Evolutionary conservation across 2,113 vertebrate genomes (phyloP), one percentile per base, ranked within the genome.

Genomic region (Passer domesticus): DNA sequence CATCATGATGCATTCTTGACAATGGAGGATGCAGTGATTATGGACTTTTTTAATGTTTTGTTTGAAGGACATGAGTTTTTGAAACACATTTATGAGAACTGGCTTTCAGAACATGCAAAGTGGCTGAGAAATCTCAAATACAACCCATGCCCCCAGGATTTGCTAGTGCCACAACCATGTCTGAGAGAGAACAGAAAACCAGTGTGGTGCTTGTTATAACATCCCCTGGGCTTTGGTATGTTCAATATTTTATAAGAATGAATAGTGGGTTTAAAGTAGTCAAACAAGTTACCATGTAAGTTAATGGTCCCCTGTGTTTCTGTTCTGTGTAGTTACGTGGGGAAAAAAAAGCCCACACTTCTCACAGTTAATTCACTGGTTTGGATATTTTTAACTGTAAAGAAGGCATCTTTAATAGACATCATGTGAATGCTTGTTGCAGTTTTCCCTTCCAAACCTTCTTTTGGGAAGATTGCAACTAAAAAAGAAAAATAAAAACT

Each of bases 331-430:
- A 52, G 47, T 35, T 31, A 55, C 2, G 6, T 47, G 28, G 30
- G 9, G 0, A 3, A 3, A 14, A 66, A 74, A 52, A 46, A 35
- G 3, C 20, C 15, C 62, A 69, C 1, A 0, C 5, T 69, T 73
- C 23, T 82, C 39, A 66, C 20, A 59, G 46, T 44, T 73, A 60
- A 41, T 69, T 62, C 16, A 70, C 10, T 39, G 27, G 2, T 58
- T 66, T 89, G 25, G 10, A 35, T 73, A 7, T n/a, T 69, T 87
- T 56, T 39, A 58, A 23, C 18, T 35, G 3, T 50, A 43, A 77
- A 83, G 43, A 59, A 72, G 13, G 6, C 17, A 70, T 21, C 15
- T 81, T 47, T 47, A 67, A 55, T 20, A 67, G 43, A 31, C 28
- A 31, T 55, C 47, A 50, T 15, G 5, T 20, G 33, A 86, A 78